Percentiles rank a stretch among this genome's conserved stretches.
Conservation (phyloP, 2,113 vertebrate species). For the Grammomys surdaster region DNA sequence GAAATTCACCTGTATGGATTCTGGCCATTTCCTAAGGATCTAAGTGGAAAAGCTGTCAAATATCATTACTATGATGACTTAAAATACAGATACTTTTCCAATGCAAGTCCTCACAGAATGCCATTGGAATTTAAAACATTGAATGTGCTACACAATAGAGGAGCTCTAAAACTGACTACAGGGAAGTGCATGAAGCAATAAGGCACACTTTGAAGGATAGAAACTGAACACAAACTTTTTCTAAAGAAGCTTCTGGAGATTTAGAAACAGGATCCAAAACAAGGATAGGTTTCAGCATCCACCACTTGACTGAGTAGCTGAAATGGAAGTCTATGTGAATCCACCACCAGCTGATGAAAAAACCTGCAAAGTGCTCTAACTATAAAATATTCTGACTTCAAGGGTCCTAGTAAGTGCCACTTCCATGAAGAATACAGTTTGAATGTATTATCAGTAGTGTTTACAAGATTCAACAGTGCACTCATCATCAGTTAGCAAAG, state of each 20-base stretch:
- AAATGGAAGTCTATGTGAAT: conserved; percentile 73
- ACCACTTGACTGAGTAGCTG: conserved; percentile 61
- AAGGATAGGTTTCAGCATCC: conserved; percentile 76
- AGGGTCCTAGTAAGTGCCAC: conserved; percentile 89
- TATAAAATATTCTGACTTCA: conserved; percentile 83
- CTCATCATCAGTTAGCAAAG: conserved; percentile 79
- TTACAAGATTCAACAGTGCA: conserved; percentile 87
- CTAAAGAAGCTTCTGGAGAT: conserved; percentile 80
- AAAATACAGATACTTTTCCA: conserved; percentile 94
- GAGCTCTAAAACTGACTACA: conserved; percentile 93
- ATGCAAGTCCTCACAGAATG: conserved; percentile 93
- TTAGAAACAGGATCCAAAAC: conserved; percentile 77
- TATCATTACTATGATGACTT: conserved; percentile 95
- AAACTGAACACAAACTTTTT: conserved; percentile 75
- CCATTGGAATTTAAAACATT: conserved; percentile 94
- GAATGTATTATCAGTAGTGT: conserved; percentile 90
- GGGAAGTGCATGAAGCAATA: conserved; percentile 90
- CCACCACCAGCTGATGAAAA: conserved; percentile 85
- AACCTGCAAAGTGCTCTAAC: conserved; percentile 88
- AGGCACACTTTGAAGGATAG: conserved; percentile 78
- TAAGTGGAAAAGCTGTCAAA: conserved; percentile 91
- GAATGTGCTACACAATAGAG: conserved; percentile 90
- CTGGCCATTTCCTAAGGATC: conserved; percentile 94
- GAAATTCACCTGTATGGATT: conserved; percentile 95
- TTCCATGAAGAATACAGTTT: conserved; percentile 87